A percentile compares a stretch with the other conserved stretches of the same genome.
Evolutionary conservation across 2,888 invertebrate genomes (phyloP).

Genomic region (Cheilosia impressa): DNA sequence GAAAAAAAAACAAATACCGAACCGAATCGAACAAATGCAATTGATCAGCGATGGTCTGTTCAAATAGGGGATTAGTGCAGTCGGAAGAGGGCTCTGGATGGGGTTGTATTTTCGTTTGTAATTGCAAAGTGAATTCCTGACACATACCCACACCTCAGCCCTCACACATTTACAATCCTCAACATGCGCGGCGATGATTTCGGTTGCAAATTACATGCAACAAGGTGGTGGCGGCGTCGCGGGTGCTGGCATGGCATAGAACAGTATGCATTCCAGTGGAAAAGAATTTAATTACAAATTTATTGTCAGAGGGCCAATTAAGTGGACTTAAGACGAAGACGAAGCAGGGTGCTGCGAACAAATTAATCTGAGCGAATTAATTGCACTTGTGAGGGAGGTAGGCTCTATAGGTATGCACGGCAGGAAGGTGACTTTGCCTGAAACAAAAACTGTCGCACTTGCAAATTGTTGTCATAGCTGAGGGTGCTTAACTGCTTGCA

Average conservation of each 20-base stretch:
- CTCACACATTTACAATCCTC: too few species aligned
- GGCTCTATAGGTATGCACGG: background rate
- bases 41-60: conserved; percentile 63
- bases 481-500: conserved; percentile 7
- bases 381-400: conserved; percentile 34
- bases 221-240: conserved; percentile 6
- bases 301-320: conserved; percentile 57
- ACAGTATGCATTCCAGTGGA: conserved; percentile 51
- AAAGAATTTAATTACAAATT: conserved; percentile 70
- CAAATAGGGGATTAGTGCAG: conserved; percentile 58
- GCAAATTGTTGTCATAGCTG: conserved; percentile 63
- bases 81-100: background rate
- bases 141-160: conserved; percentile 10
- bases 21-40: conserved; percentile 54
- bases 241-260: conserved; percentile 16
- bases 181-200: conserved; percentile 51
- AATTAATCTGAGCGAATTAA: conserved; percentile 65
- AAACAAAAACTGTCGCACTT: conserved; percentile 51
- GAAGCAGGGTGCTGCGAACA: conserved; percentile 25
- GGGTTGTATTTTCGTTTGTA: conserved; percentile 10
- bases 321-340: conserved; percentile 22
- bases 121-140: conserved; percentile 64
- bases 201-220: conserved; percentile 45
- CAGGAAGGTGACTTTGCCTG: background rate
- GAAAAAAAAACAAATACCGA: background rate